Evolutionary conservation across 2,888 invertebrate genomes (phyloP), one percentile per base, ranked within the genome.

Genomic region (Aelia acuminata): DNA sequence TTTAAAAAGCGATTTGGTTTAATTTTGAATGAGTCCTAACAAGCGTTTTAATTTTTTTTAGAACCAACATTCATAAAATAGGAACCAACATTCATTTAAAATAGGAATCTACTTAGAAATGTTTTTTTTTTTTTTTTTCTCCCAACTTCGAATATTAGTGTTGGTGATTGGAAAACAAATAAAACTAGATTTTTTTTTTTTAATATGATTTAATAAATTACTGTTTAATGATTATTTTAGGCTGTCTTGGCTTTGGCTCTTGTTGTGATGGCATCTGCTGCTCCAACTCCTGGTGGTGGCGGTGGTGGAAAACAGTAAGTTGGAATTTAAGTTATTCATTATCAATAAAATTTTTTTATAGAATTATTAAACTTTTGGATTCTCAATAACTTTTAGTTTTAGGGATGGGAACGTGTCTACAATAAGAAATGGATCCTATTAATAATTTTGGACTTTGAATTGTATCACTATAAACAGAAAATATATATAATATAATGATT

Each of bases 221-320:
- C 3, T 22, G 10, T 80, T 31, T 13, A 22, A 15, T 80, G 10
- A 43, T 3, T 35, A 13, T 80, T 80, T 22, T 8, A 80, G 88
- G 49, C 11, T 43, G 47, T 63, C 47, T 70, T 89, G n/a, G 85
- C 85, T 39, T 31, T 88, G n/a, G 80, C 53, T 49, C 50, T 89
- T 57, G 89, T 70, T 43, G 89, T 63, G n/a, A n/a, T 75, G 26
- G 86, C 39, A 22, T 31, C 47, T 39, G 88, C 89, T 31, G 47
- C 75, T 18, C 89, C 89, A n/a, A 88, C 75, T 0, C 89, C 89
- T 8, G 88, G 88, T 47, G 89, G 89, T 49, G 84, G 48, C n/a
- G 89, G 88, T 31, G 88, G 89, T 7, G 75, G 75, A 22, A 84
- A 84, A 80, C 88, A 89, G 87, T 87, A 50, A 87, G 87, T 63